phyloP scores from a whole-genome alignment of 2,113 vertebrate species.

The Cebidichthys violaceus region DNA sequence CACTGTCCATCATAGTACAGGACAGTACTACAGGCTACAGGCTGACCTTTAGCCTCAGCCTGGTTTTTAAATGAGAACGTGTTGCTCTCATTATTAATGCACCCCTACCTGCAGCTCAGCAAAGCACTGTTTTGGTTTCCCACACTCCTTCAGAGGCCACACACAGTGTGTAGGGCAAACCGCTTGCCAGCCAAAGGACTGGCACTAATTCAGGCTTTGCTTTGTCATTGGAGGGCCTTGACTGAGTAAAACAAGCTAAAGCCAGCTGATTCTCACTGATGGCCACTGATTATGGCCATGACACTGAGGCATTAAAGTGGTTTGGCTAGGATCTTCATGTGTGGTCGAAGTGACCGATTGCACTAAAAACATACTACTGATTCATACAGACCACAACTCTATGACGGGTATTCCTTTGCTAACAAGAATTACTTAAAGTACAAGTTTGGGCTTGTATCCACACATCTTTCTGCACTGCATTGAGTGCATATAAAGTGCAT shows the following conservation, averaged over 20 bases:
- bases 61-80: constrained; percentile 16
- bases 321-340: constrained; percentile 34
- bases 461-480: background rate
- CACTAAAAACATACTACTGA: constrained; percentile 17
- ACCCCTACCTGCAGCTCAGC: constrained; percentile 28
- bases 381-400: background rate
- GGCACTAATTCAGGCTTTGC: constrained; percentile 67
- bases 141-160: constrained; percentile 41
- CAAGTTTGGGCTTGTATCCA: constrained; percentile 19
- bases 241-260: constrained; percentile 58
- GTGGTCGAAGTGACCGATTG: constrained; percentile 30
- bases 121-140: constrained; percentile 35
- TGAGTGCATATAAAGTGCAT: background rate
- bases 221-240: constrained; percentile 62
- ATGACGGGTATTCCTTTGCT: background rate
- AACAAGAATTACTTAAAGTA: constrained; percentile 6
- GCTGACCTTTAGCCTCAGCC: constrained; percentile 11
- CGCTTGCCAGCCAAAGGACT: constrained; percentile 41
- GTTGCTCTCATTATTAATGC: constrained; percentile 6
- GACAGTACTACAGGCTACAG: too few relatives aligned
- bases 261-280: constrained; percentile 49
- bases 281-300: constrained; percentile 40
- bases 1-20: background rate
- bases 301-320: constrained; percentile 35
- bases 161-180: constrained; percentile 37